Percentiles rank a stretch among this genome's conserved stretches.
phyloP scores from a whole-genome alignment of 2,797 vertebrate genomes.

The Halcyon leucocephala region DNA sequence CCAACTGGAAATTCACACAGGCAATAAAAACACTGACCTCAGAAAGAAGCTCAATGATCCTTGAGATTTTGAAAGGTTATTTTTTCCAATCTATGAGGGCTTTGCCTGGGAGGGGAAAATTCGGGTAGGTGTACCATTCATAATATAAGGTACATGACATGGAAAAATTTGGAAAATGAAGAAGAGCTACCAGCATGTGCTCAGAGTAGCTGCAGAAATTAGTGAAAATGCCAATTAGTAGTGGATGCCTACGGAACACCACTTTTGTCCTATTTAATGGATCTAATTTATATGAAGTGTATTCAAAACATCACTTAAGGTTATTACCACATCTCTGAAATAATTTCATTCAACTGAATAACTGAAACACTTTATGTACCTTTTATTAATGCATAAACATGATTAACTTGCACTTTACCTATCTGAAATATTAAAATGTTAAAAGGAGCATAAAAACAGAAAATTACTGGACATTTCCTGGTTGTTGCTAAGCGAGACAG shows the following conservation, averaged over 20 bases:
- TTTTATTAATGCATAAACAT: conserved; percentile 67
- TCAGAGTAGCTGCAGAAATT: conserved; percentile 13
- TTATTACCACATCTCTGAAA: conserved; percentile 57
- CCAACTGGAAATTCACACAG: fast-evolving
- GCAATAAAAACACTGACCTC: neutral
- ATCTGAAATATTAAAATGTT: conserved; percentile 43
- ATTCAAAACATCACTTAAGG: conserved; percentile 66
- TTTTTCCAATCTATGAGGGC: neutral
- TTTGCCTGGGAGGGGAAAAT: neutral
- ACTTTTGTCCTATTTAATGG: conserved; percentile 22
- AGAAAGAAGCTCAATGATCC: neutral
- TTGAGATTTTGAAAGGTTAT: neutral
- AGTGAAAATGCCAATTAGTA: neutral
- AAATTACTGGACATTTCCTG: conserved; percentile 53
- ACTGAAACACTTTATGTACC: conserved; percentile 35
- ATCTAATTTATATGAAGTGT: conserved; percentile 43
- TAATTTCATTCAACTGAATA: conserved; percentile 43
- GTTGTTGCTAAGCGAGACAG: neutral
- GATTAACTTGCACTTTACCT: conserved; percentile 61
- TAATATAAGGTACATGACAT: neutral
- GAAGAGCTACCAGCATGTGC: neutral
- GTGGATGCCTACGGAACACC: neutral
- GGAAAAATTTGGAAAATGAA: neutral
- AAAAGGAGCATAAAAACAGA: conserved; percentile 44
- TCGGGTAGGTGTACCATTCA: neutral